A percentile compares a stretch with the other conserved stretches of the same genome.
Evolutionary conservation across 2,113 vertebrate species (phyloP).

Genomic region (Leptodactylus fuscus): DNA sequence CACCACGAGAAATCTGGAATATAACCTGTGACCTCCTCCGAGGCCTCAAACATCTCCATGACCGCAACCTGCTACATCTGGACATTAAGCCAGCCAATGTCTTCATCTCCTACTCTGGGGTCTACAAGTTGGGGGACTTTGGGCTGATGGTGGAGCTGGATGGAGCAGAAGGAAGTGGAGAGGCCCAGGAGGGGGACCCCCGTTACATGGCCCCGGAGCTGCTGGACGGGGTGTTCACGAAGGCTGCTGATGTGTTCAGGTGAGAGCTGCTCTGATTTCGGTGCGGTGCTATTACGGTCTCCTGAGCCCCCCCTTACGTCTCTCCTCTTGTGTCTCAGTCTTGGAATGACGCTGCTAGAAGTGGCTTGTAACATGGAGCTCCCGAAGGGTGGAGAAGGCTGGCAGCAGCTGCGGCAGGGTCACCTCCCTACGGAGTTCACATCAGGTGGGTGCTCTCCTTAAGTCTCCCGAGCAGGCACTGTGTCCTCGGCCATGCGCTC

Average conservation of each 20-base stretch:
- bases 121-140: conserved; percentile 89
- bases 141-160: conserved; percentile 82
- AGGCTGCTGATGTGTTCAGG: conserved; percentile 89
- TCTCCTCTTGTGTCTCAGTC: conserved; percentile 69
- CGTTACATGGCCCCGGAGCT: conserved; percentile 92
- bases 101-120: conserved; percentile 80
- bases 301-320: background rate
- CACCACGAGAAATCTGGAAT: conserved; percentile 79
- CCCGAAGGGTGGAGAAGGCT: conserved; percentile 86
- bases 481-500: background rate
- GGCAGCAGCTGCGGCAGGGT: conserved; percentile 88
- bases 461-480: background rate
- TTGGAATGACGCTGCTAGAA: conserved; percentile 89
- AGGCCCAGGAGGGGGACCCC: conserved; percentile 87
- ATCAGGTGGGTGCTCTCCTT: conserved; percentile 70
- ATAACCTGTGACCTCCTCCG: conserved; percentile 84
- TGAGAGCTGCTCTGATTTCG: conserved; percentile 58
- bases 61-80: conserved; percentile 81
- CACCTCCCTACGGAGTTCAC: conserved; percentile 83
- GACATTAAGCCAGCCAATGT: conserved; percentile 91
- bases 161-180: conserved; percentile 42
- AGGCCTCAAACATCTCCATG: conserved; percentile 83
- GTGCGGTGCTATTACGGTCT: background rate
- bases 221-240: conserved; percentile 80
- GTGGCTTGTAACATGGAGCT: conserved; percentile 88